Evolutionary conservation across 2,888 invertebrate genomes (phyloP), one percentile per base, ranked within the genome.

Genomic region (Eutolmus rufibarbis): DNA sequence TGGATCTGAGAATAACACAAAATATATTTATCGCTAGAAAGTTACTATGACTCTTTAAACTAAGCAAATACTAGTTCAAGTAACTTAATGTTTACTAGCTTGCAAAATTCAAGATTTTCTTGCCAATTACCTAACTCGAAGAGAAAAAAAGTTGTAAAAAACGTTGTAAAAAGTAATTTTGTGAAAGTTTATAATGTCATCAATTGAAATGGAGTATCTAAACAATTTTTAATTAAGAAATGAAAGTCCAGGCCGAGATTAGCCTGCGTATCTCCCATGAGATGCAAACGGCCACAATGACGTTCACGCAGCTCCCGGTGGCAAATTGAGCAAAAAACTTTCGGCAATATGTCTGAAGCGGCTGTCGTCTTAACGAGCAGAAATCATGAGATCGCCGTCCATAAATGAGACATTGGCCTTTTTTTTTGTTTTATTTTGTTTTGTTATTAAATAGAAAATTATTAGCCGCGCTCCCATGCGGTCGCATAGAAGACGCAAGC

Each of bases 371-470:
- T 66, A 66, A 66, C 66, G 66, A 66, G 23, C 66, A 66, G 66
- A 66, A 66, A 66, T 66, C 66, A 66, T 66, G 66, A 66, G 66
- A 66, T 14, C 66, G 66, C 66, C 19, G 9, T 66, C 28, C 76
- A 76, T 76, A 76, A 76, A 76, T 76, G 76, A 76, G 76, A 76
- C 76, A 81, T 81, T 81, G 46, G 23, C 31, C n/a, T 66, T 66
- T 66, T 82, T n/a, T 82, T 12, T 46, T 46, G 7, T 0, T 46
- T n/a, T n/a, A n/a, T n/a, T 14, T 46, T 14, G 1, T 14, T 46
- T 14, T 46, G 16, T 46, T 46, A 46, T 1, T n/a, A 56, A 66
- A 66, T 66, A 66, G 66, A 57, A 57, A 81, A 81, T 82, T 82
- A 57, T 82, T 66, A 82, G 82, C 37, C 57, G 23, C 5, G 14